Base-by-base conservation (phyloP, 2,797 vertebrate species). In the Cuniculus paca region DNA sequence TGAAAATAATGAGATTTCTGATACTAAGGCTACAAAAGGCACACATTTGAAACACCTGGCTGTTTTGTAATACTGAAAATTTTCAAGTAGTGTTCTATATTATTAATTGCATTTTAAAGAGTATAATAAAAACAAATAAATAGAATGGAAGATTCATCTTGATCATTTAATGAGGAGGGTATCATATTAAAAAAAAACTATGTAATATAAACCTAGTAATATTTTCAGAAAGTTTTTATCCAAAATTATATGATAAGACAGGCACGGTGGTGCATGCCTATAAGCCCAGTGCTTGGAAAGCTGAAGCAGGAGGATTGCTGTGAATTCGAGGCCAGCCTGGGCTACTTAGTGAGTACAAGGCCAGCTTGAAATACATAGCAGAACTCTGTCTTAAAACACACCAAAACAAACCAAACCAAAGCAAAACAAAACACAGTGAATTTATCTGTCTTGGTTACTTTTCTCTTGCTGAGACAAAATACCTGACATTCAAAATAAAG, bases 1-100 rank as follows among this genome's bases (percentile, higher is more conserved):
- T 70, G 96, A 97, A 94, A 97, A 81, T 28, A 0, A 90, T 94
- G 77, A 13, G 50, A 63, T 96, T 82, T 28, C 5, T 88, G 22
- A 52, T 89, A 88, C 72, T 83, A 94, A 93, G 52, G 50, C 70
- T 77, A 65, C 6, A 92, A 92, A 96, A 97, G 82, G 3, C 31
- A 77, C 5, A 60, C 84, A 36, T 56, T 52, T 58, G 17, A 84
- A 97, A 89, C 56, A 95, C 77, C 28, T 60, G 95, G 90, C 70
- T 96, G 56, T 82, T 72, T 91, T 63, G 84, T 68, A 80, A 60
- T 74, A 65, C 13, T 92, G 72, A 75, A 45, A 97, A 97, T 96
- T 20, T 81, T 36, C 39, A 63, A 70, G 12, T 82, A 68, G 82
- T 34, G 79, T 36, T n/a, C n/a, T 74, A 42, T 45, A 42, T 26